Evolutionary conservation across 2,113 vertebrate genomes (phyloP).

Genomic region (Erpornis zantholeuca): DNA sequence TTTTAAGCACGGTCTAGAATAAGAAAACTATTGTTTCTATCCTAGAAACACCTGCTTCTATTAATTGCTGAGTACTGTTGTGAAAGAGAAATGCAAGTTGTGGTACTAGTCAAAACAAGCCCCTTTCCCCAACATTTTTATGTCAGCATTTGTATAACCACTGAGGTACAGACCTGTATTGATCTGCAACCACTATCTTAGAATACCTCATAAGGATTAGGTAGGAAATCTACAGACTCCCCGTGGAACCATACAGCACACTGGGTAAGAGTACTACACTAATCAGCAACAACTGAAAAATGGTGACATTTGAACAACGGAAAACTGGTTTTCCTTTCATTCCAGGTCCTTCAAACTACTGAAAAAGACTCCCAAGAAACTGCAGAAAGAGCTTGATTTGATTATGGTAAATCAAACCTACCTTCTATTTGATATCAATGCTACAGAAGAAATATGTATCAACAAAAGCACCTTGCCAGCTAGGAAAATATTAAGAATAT

Average conservation of each 20-base stretch:
- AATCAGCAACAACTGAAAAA: background rate
- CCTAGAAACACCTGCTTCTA: background rate
- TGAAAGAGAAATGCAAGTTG: background rate
- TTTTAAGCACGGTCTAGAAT: background rate
- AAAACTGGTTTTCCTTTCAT: background rate
- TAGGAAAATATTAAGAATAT: background rate
- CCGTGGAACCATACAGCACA: background rate
- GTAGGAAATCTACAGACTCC: background rate
- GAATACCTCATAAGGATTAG: background rate
- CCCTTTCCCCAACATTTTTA: background rate
- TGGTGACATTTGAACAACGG: background rate
- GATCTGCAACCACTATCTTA: background rate
- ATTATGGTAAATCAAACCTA: background rate
- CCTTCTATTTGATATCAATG: background rate
- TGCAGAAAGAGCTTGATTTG: background rate
- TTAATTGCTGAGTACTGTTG: background rate
- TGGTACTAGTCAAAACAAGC: background rate
- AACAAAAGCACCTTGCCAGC: background rate
- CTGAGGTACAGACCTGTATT: background rate
- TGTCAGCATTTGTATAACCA: background rate
- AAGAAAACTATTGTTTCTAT: background rate
- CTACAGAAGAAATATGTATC: background rate
- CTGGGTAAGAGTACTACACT: background rate
- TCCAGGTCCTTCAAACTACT: background rate
- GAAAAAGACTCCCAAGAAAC: background rate